These are phyloP conservation scores for Stegophylla sp. DNA, from an alignment of 2,888 invertebrate genomes.

Conservation along the genomic window DNA sequence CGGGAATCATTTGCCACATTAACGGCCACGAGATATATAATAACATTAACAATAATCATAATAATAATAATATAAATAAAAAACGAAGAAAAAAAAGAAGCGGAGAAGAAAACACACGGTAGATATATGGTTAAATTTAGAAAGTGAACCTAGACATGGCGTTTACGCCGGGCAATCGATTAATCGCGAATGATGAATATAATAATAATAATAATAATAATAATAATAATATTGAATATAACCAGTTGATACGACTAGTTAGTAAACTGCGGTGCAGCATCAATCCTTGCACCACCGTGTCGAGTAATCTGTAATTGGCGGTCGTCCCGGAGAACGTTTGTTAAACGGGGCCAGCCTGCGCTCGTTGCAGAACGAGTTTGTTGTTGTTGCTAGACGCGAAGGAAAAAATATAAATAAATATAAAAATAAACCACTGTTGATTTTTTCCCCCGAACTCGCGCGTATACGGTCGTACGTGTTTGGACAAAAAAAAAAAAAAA, in stretches of 20 bases:
- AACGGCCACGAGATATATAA: neutral
- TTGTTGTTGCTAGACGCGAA: too few relatives aligned
- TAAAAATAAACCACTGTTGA: conserved; percentile 29
- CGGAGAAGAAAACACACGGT: neutral
- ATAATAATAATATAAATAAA: too few relatives aligned
- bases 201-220: too few relatives aligned
- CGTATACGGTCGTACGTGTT: conserved; percentile 22
- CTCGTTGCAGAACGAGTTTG: conserved; percentile 37
- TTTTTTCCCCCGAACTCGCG: conserved; percentile 33
- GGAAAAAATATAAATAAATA: too few relatives aligned
- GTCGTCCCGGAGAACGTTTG: conserved; percentile 4
- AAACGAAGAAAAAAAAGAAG: neutral
- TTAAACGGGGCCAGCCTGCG: conserved; percentile 35
- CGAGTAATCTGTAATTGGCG: conserved; percentile 44
- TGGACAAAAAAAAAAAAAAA: too few relatives aligned
- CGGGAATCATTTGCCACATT: neutral
- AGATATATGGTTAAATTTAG: conserved; percentile 37
- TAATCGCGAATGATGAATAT: too few relatives aligned
- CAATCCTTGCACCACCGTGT: conserved; percentile 46
- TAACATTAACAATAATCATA: neutral
- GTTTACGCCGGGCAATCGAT: conserved; percentile 38
- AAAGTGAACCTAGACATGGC: conserved; percentile 41
- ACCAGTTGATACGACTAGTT: conserved; percentile 34
- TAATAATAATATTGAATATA: conserved; percentile 44
- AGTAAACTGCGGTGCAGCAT: too few relatives aligned